phyloP scores from a whole-genome alignment of 2,113 vertebrate species.

The Sorex araneus region DNA sequence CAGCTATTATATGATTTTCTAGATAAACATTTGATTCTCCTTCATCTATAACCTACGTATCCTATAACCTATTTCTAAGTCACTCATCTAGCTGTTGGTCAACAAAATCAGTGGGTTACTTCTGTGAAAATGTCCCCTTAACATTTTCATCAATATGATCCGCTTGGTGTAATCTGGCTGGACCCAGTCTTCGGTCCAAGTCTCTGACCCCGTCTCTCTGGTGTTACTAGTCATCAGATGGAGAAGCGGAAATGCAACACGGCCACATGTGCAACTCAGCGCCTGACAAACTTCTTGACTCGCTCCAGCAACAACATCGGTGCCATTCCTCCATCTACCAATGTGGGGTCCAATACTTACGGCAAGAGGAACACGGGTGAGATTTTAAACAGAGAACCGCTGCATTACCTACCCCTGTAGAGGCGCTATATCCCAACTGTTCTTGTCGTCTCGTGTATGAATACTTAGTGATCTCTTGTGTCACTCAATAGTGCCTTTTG shows the following conservation, averaged over 20 bases:
- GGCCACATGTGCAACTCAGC: conserved; percentile 94
- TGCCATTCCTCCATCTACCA: conserved; percentile 90
- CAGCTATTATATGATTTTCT: neutral
- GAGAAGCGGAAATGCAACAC: conserved; percentile 95
- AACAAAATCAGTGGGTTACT: neutral
- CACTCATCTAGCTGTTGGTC: neutral
- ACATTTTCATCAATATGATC: neutral
- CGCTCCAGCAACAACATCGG: conserved; percentile 92
- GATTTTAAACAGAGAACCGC: conserved; percentile 70
- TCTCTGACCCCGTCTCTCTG: conserved; percentile 49
- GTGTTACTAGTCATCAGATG: conserved; percentile 88
- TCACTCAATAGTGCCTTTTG: conserved; percentile 80
- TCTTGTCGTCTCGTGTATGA: conserved; percentile 23
- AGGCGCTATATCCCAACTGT: neutral
- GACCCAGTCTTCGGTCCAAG: neutral
- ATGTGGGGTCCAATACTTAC: conserved; percentile 93
- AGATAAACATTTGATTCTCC: neutral
- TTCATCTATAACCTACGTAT: neutral
- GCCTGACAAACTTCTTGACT: conserved; percentile 93
- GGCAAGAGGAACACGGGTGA: conserved; percentile 91
- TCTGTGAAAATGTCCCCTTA: neutral
- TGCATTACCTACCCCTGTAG: conserved; percentile 87
- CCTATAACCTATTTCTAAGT: neutral
- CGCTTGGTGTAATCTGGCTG: neutral
- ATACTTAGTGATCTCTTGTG: conserved; percentile 59